phyloP scores from a whole-genome alignment of 2,888 invertebrate genomes.

The Hyposoter dolosus region DNA sequence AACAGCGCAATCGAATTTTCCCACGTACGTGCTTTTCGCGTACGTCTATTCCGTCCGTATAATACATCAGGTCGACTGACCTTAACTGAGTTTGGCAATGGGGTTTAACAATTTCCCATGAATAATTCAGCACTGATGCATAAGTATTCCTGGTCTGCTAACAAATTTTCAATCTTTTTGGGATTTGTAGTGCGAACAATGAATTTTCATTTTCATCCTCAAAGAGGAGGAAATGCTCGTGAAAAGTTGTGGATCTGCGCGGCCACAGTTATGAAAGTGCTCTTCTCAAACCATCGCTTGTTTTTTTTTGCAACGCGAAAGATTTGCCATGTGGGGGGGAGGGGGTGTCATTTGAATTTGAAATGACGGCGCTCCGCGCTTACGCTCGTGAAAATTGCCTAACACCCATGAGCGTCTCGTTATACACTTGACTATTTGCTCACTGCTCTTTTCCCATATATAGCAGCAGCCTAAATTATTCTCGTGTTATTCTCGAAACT shows the following conservation, averaged over 20 bases:
- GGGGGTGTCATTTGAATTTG: constrained; percentile 71
- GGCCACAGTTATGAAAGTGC: no score
- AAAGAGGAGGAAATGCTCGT: neutral
- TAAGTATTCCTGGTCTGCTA: neutral
- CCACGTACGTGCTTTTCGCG: constrained; percentile 51
- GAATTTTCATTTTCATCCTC: constrained; percentile 24
- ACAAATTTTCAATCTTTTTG: neutral
- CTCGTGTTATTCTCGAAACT: constrained; percentile 19
- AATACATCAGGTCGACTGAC: neutral
- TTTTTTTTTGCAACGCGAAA: neutral
- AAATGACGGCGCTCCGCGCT: constrained; percentile 64
- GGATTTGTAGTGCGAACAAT: neutral
- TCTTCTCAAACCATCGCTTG: neutral
- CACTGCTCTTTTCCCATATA: constrained; percentile 4
- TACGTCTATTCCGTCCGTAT: constrained; percentile 1
- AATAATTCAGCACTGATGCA: constrained; percentile 7
- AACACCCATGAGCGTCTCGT: constrained; percentile 27
- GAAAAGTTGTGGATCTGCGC: constrained; percentile 8
- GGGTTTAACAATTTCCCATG: neutral
- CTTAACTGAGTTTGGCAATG: neutral
- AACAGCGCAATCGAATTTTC: constrained; percentile 37
- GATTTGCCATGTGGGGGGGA: constrained; percentile 34
- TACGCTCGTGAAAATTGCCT: constrained; percentile 30
- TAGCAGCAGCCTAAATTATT: no score
- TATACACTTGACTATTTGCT: constrained; percentile 38